Evolutionary conservation across 2,113 vertebrate species (phyloP), one percentile per base, ranked within the genome.

Genomic region (Delphinapterus leucas): DNA sequence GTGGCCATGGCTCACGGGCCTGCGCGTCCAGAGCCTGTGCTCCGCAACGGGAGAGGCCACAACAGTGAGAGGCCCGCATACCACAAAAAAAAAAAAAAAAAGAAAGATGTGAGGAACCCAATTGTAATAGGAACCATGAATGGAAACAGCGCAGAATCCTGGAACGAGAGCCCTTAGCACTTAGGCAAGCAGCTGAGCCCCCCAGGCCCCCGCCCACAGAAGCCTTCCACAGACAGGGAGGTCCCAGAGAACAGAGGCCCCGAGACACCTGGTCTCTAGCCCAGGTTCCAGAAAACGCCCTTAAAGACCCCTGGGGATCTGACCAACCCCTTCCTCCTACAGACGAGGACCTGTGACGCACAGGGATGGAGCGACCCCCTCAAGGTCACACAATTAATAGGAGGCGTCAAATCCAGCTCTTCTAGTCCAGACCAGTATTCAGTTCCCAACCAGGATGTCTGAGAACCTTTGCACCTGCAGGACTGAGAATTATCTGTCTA

Each of bases 401-500:
- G 68, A 44, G 33, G 17, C 25, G 20, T 36, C 25, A 11, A 28
- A 8, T 47, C 63, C 44, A 47, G 67, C 90, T 17, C 18, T 47
- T 41, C 6, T 2, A 1, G 25, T 9, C 15, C 20, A 67, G 17
- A 38, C 18, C 55, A 0, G 5, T 1, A 0, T 33, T 1, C 3
- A 8, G 17, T 14, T 49, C 15, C 80, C 1, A 0, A 47, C 53
- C 53, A 5, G 12, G 17, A 36, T 4, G 8, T 26, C 68, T 28
- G 26, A 73, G 85, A 88, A 8, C 5, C 12, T 33, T 21, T 21
- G 8, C 33, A 28, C 55, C 68, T 38, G n/a, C 6, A 4, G 38
- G 7, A 33, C 58, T 38, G 14, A 63, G 49, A 8, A 26, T 21
- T 20, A 2, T 20, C 71, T 49, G 49, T 21, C 92, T 31, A 1